phyloP scores from a whole-genome alignment of 2,888 invertebrate species.

The Leistus spinibarbis region DNA sequence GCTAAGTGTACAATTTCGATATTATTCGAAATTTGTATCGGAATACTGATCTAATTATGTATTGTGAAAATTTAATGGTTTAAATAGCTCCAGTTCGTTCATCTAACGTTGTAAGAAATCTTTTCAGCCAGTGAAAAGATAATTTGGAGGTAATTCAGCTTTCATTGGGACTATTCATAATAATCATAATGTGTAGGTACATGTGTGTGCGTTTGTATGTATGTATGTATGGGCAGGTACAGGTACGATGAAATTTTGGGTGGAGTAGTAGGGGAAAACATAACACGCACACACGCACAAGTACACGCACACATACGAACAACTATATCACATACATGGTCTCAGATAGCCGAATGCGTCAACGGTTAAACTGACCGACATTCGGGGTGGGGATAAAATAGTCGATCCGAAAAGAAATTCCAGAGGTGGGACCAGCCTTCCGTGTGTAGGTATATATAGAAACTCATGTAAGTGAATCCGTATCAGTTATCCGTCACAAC shows the following conservation, averaged over 20 bases:
- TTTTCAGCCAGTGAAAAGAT: not conserved
- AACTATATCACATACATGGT: slow-evolving; percentile 9
- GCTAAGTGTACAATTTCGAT: no score
- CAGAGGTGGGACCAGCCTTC: slow-evolving; percentile 50
- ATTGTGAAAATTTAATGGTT: no score
- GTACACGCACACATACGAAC: slow-evolving; percentile 19
- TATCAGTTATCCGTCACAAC: slow-evolving; percentile 52
- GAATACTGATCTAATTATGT: not conserved
- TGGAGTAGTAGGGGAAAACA: not conserved
- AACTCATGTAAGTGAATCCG: slow-evolving; percentile 55
- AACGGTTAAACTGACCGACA: slow-evolving; percentile 42
- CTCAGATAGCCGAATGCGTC: slow-evolving; percentile 25
- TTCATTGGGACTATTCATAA: not conserved
- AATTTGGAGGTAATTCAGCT: not conserved
- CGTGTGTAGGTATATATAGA: slow-evolving; percentile 50
- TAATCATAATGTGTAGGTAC: not conserved
- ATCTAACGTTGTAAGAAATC: not conserved
- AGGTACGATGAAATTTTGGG: not conserved
- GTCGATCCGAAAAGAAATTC: slow-evolving; percentile 50
- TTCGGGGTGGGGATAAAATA: slow-evolving; percentile 45
- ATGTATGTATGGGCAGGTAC: slow-evolving; percentile 2
- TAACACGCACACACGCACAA: not conserved
- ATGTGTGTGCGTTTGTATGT: not conserved
- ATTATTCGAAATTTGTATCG: no score
- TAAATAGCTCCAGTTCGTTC: not conserved